Evolutionary conservation across 1,140 invertebrate genomes (phyloP).

Genomic region (Anastrepha ludens): DNA sequence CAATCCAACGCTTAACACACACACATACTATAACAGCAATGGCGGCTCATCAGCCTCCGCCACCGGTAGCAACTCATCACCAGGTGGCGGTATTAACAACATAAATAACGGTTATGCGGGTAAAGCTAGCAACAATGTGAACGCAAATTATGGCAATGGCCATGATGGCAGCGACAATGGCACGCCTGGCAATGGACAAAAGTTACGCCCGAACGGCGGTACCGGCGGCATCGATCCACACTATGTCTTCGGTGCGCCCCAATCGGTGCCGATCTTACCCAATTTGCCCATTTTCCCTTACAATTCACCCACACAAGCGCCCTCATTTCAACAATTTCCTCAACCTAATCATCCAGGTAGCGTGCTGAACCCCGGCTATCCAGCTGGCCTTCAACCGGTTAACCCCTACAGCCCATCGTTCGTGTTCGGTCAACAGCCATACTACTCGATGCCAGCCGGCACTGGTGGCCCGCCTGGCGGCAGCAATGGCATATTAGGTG

Average conservation of each 20-base stretch:
- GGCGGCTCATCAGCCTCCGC: conserved; percentile 50
- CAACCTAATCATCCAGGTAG: conserved; percentile 73
- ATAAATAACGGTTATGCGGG: conserved; percentile 54
- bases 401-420: conserved; percentile 73
- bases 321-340: conserved; percentile 72
- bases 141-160: conserved; percentile 47
- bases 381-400: conserved; percentile 68
- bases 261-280: conserved; percentile 70
- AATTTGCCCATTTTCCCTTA: conserved; percentile 73
- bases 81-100: conserved; percentile 52
- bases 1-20: conserved; percentile 72
- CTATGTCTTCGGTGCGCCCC: conserved; percentile 72
- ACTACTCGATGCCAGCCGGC: conserved; percentile 64
- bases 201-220: conserved; percentile 52
- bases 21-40: conserved; percentile 65
- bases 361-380: conserved; percentile 71
- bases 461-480: conserved; percentile 68
- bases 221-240: conserved; percentile 67
- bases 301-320: conserved; percentile 70
- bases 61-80: conserved; percentile 12
- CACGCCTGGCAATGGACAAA: conserved; percentile 16
- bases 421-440: conserved; percentile 70
- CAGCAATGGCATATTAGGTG: conserved; percentile 66
- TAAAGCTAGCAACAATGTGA: conserved; percentile 54
- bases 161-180: conserved; percentile 39